Evolutionary conservation across 1,140 invertebrate genomes (phyloP).

Genomic region (Mycetomoellerius zeteki): DNA sequence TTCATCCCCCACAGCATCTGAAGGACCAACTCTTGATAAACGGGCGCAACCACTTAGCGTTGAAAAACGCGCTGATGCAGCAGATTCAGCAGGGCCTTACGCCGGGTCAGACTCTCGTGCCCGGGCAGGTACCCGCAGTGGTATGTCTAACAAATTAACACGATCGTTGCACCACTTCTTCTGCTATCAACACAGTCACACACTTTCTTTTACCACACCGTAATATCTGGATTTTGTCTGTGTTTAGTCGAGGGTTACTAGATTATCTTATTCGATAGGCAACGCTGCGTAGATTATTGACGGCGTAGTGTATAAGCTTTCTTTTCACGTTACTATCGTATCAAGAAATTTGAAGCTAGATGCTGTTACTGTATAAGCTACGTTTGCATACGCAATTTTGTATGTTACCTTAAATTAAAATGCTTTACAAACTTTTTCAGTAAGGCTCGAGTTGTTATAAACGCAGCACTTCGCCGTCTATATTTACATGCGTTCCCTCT

Average conservation of each 20-base stretch:
- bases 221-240: slow-evolving; percentile 74
- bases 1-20: slow-evolving; percentile 99
- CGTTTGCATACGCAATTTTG: not conserved
- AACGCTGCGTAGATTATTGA: slow-evolving; percentile 66
- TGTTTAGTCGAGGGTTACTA: slow-evolving; percentile 73
- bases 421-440: slow-evolving; percentile 3
- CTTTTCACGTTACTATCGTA: not conserved
- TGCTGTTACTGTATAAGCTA: not conserved
- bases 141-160: slow-evolving; percentile 89
- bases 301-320: slow-evolving; percentile 39
- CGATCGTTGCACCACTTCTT: slow-evolving; percentile 73
- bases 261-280: slow-evolving; percentile 68
- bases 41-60: slow-evolving; percentile 99
- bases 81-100: slow-evolving; percentile 94
- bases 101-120: slow-evolving; percentile 94
- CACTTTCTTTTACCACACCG: slow-evolving; percentile 73
- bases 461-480: slow-evolving; percentile 47
- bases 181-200: slow-evolving; percentile 76
- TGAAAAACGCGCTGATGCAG: slow-evolving; percentile 98
- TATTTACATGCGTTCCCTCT: slow-evolving; percentile 65
- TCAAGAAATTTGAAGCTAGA: not conserved
- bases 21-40: slow-evolving; percentile 99
- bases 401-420: slow-evolving; percentile 32
- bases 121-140: slow-evolving; percentile 96
- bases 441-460: not conserved